Evolutionary conservation across 2,797 vertebrate genomes (phyloP), one percentile per base, ranked within the genome.

Genomic region (Danio tinwini): DNA sequence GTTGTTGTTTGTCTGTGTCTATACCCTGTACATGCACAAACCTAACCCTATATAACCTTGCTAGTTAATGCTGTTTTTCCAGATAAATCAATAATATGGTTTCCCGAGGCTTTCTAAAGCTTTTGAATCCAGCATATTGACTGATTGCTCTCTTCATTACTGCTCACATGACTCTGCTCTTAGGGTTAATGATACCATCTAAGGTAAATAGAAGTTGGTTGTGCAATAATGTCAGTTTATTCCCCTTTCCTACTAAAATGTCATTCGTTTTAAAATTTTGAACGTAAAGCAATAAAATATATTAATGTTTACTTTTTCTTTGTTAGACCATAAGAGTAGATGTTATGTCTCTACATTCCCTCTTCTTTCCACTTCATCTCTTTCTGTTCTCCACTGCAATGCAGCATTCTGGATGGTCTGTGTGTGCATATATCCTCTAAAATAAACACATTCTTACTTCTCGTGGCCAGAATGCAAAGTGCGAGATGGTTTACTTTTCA

Each of bases 381-480:
- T 13, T 45, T n/a, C 49, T 42, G 7, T 44, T 44, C 42, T 76
- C 52, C 74, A 78, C 82, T 84, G 82, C 82, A 87, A 78, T 87
- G 84, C 84, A 85, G 86, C 64, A 73, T 45, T 73, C 53, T 80
- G 52, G 37, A 62, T 53, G 12, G 74, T 71, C 21, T 58, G 39
- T 37, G 29, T 29, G 5, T 45, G 16, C 52, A 49, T 4, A 29
- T 9, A 11, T 49, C 11, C 42, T 68, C 47, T 63, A 49, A 58
- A 40, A 80, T 50, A 49, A 68, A 62, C 13, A 19, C 49, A 44
- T 56, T 37, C 12, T 16, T 59, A 29, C 3, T n/a, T 42, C 59
- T 61, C 9, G 47, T 21, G 40, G 16, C 14, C 39, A 56, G 45
- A 78, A 45, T 29, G 29, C 29, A 29, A 62, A 17, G 37, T 70